Percentiles rank a stretch among this genome's conserved stretches.
These are phyloP conservation scores for Drosophila tanythrix DNA, from an alignment of 2,888 invertebrate species.

Conservation along the genomic window DNA sequence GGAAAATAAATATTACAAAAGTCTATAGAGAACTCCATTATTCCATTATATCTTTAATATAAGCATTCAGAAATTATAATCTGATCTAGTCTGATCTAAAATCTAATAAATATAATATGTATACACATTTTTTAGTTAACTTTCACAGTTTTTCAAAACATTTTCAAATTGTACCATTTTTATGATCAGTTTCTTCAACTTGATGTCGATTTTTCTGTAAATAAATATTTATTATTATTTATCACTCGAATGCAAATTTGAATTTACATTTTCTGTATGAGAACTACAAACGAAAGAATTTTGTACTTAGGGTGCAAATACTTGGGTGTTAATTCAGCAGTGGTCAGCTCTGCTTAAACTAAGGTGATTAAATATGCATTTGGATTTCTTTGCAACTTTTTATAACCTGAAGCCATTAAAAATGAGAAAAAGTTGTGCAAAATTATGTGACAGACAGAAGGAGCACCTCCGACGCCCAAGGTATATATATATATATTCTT, in stretches of 20 bases:
- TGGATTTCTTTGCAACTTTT: background rate
- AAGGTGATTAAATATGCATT: background rate
- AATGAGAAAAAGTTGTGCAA: background rate
- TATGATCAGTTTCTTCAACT: background rate
- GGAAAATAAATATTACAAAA: background rate
- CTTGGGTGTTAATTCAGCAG: background rate
- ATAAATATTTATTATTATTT: background rate
- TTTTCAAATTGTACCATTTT: rapidly evolving
- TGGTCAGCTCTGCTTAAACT: background rate
- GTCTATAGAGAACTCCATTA: background rate
- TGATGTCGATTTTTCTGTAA: background rate
- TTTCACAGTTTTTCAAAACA: background rate
- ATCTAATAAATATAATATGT: too few relatives aligned
- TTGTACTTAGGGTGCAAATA: background rate
- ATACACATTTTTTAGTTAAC: background rate
- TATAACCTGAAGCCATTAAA: background rate
- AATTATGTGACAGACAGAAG: background rate
- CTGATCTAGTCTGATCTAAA: too few relatives aligned
- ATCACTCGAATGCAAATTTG: too few relatives aligned
- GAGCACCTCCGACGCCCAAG: background rate
- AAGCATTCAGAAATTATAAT: too few relatives aligned
- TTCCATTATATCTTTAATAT: background rate
- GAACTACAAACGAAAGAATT: background rate
- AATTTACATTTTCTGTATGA: background rate
- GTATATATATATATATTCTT: background rate